Conservation (phyloP, 2,888 invertebrate species). For the Phrixothrix hirtus region DNA sequence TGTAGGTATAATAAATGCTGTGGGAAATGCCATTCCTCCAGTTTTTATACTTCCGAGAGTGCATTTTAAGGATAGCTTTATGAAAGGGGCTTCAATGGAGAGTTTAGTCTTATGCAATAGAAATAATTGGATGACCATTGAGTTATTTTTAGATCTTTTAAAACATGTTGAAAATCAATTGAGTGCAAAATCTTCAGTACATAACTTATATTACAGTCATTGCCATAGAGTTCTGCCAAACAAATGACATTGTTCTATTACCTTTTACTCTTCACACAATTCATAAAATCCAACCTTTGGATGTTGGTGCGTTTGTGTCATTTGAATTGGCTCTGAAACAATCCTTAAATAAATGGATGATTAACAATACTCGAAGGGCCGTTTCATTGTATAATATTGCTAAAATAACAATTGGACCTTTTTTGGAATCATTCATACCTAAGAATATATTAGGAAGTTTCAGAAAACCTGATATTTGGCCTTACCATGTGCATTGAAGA, state of each 20-base stretch:
- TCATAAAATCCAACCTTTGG: not conserved
- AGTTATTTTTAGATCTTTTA: conserved; percentile 1
- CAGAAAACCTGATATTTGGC: too few species aligned
- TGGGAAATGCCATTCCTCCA: too few species aligned
- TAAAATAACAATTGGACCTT: too few species aligned
- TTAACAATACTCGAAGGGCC: not conserved
- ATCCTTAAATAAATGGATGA: conserved; percentile 8
- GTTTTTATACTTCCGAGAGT: too few species aligned
- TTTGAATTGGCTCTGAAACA: conserved; percentile 1
- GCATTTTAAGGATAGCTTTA: too few species aligned
- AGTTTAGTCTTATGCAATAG: not conserved
- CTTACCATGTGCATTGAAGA: too few species aligned
- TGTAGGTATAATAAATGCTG: not conserved
- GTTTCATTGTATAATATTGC: conserved; percentile 6
- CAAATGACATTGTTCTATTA: conserved; percentile 47
- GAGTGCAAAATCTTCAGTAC: conserved; percentile 33
- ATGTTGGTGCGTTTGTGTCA: conserved; percentile 5
- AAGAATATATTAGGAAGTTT: too few species aligned
- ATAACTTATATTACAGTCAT: conserved; percentile 41
- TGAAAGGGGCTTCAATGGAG: too few species aligned
- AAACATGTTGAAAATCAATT: conserved; percentile 1
- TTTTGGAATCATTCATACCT: too few species aligned
- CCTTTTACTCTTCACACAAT: conserved; percentile 34
- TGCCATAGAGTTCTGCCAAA: conserved; percentile 43
- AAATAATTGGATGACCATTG: not conserved